Conservation (phyloP, 92 coral and sea anemone genomes). For the Zoanthus sansibaricus region DNA sequence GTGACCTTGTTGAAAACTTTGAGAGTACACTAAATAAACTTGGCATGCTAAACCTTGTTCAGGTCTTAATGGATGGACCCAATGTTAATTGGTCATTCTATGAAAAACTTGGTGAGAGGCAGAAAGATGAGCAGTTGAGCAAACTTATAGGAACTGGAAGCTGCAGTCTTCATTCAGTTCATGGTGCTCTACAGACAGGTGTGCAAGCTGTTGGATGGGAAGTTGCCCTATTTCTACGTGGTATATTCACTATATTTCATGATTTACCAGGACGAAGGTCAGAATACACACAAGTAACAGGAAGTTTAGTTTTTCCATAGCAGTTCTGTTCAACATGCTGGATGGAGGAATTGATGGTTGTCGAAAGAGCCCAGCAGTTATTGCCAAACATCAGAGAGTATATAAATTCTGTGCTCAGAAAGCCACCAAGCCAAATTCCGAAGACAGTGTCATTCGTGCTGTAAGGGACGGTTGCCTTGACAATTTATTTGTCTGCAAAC, state of each 20-base stretch:
- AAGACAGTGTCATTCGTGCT: constrained; percentile 12
- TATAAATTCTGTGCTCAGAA: constrained; percentile 26
- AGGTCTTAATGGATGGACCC: constrained; percentile 38
- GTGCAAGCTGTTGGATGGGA: constrained; percentile 34
- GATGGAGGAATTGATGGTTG: constrained; percentile 28
- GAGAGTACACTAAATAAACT: constrained; percentile 10
- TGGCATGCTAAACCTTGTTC: constrained; percentile 1
- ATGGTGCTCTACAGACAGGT: constrained; percentile 31
- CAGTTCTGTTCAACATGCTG: constrained; percentile 24
- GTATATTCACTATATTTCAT: constrained; percentile 1
- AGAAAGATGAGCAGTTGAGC: constrained; percentile 31
- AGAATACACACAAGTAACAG: constrained; percentile 26
- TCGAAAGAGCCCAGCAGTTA: constrained; percentile 24
- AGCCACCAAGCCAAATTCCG: constrained; percentile 8
- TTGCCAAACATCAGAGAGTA: constrained; percentile 33
- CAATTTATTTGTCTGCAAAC: constrained; percentile 41
- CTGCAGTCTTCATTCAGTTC: constrained; percentile 22
- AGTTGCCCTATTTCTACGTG: constrained; percentile 28
- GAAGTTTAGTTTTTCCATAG: constrained; percentile 30
- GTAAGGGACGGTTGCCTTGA: constrained; percentile 32
- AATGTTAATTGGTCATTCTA: constrained; percentile 43
- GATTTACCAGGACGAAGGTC: constrained; percentile 43
- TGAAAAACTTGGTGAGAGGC: constrained; percentile 16
- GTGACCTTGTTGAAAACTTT: constrained; percentile 24
- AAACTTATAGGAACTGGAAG: constrained; percentile 14